A percentile compares a stretch with the other conserved stretches of the same genome.
Evolutionary conservation across 2,888 invertebrate genomes (phyloP).

Genomic region (Ormyrus nitidulus): DNA sequence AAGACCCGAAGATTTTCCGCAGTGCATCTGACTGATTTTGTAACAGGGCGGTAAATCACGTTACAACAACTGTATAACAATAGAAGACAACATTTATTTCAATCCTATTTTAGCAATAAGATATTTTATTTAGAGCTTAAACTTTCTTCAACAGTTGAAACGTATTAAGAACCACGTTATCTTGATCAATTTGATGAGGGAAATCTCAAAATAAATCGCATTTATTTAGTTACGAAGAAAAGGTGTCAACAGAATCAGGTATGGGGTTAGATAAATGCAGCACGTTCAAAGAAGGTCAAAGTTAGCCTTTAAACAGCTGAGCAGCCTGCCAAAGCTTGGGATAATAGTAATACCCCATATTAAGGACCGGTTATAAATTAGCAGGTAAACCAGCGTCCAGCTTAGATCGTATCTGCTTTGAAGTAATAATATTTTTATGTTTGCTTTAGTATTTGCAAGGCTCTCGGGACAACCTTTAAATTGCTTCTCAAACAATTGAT

Average conservation of each 20-base stretch:
- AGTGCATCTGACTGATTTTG: no score
- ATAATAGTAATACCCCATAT: conserved; percentile 45
- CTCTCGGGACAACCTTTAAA: no score
- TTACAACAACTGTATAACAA: background rate
- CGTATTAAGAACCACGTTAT: conserved; percentile 8
- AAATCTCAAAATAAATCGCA: conserved; percentile 45
- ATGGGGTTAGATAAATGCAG: conserved; percentile 15
- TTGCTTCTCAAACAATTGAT: no score
- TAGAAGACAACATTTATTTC: conserved; percentile 7
- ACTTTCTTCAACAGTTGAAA: conserved; percentile 15
- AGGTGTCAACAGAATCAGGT: conserved; percentile 49
- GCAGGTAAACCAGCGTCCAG: conserved; percentile 17
- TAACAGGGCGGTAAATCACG: no score
- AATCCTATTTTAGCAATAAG: background rate
- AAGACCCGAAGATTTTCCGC: no score
- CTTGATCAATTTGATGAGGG: conserved; percentile 24
- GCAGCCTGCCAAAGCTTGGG: conserved; percentile 42
- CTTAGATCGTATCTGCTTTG: conserved; percentile 32
- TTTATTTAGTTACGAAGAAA: conserved; percentile 51
- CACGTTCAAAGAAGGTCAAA: conserved; percentile 53
- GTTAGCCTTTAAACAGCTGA: conserved; percentile 49
- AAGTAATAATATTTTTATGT: conserved; percentile 40
- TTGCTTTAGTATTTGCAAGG: no score
- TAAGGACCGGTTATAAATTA: conserved; percentile 39
- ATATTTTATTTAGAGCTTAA: conserved; percentile 36